Percentiles rank a stretch among this genome's conserved stretches.
Evolutionary conservation across 2,888 invertebrate species (phyloP).

Genomic region (Tricholauxania praeusta): DNA sequence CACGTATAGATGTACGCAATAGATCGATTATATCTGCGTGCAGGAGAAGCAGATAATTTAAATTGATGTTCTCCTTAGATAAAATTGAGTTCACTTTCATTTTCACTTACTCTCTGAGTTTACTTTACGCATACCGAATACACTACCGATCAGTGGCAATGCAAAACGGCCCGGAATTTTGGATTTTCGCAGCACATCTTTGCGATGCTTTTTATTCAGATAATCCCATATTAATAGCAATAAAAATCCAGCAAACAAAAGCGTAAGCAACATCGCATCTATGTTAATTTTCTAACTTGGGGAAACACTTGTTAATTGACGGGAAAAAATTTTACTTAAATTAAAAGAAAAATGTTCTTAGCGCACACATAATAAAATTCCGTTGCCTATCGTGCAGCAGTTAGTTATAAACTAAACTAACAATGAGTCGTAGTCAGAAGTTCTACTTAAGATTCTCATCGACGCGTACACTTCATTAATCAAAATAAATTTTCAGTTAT

Average conservation of each 20-base stretch:
- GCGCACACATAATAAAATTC: no score
- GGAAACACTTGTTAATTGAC: no score
- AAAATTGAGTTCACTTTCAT: neutral
- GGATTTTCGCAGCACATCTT: slow-evolving; percentile 39
- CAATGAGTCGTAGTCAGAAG: no score
- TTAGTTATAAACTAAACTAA: no score
- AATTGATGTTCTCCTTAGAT: neutral
- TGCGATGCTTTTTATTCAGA: slow-evolving; percentile 43
- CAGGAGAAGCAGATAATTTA: neutral
- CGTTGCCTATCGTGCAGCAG: no score
- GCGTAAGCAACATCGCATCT: slow-evolving; percentile 35
- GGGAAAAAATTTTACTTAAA: no score
- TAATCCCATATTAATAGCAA: slow-evolving; percentile 44
- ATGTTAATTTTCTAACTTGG: neutral
- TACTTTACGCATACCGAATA: slow-evolving; percentile 35
- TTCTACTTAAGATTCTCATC: no score
- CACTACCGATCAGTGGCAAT: slow-evolving; percentile 40
- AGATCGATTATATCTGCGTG: slow-evolving; percentile 36
- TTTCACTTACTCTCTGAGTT: slow-evolving; percentile 41
- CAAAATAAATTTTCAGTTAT: no score
- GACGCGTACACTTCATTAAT: no score
- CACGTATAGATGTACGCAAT: slow-evolving; percentile 39
- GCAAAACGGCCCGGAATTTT: slow-evolving; percentile 35
- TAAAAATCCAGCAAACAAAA: slow-evolving; percentile 36
- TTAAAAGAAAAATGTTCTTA: no score